Conservation (phyloP, 2,888 invertebrate species). For the Sinohyriopsis cumingii region DNA sequence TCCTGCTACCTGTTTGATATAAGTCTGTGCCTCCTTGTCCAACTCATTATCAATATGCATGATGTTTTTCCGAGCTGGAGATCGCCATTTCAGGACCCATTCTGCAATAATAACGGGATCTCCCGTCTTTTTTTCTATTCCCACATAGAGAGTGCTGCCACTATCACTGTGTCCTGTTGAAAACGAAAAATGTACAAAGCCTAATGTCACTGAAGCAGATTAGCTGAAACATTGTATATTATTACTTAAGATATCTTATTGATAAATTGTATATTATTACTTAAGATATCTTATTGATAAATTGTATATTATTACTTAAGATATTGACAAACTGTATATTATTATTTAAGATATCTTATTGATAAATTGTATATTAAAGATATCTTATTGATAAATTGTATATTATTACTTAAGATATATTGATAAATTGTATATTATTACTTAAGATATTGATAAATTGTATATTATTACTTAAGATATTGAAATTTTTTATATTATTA, state of each 20-base stretch:
- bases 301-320: too few species aligned
- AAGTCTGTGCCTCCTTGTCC: constrained; percentile 60
- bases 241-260: too few species aligned
- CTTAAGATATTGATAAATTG: too few species aligned
- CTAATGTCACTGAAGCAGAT: background rate
- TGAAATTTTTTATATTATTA: background rate
- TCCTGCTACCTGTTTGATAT: constrained; percentile 64
- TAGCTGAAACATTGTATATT: background rate
- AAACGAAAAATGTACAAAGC: constrained; percentile 6
- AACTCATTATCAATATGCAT: constrained; percentile 37
- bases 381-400: too few species aligned
- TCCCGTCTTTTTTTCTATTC: constrained; percentile 81
- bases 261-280: too few species aligned
- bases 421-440: too few species aligned
- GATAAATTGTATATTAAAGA: too few species aligned
- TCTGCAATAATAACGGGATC: constrained; percentile 81
- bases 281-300: too few species aligned
- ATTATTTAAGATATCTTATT: too few species aligned
- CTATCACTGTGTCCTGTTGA: constrained; percentile 80
- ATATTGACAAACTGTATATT: too few species aligned
- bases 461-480: too few species aligned
- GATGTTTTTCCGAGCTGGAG: constrained; percentile 50
- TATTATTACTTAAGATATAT: too few species aligned
- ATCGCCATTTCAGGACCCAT: constrained; percentile 76
- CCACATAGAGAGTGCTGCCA: constrained; percentile 83